Evolutionary conservation across 2,888 invertebrate species (phyloP).

Genomic region (Aporophyla nigra): DNA sequence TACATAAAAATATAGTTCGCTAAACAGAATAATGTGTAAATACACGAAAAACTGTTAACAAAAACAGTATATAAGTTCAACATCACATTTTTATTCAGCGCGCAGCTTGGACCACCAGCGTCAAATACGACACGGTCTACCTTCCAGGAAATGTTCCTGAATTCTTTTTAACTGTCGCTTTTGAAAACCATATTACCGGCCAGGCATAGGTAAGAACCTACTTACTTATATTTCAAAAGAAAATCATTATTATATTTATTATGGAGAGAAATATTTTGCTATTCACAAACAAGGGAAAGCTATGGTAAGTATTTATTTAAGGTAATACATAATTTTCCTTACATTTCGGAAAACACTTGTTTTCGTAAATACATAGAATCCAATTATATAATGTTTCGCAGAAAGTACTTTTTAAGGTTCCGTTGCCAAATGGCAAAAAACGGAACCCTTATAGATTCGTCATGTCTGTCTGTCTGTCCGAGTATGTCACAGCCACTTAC

Average conservation of each 20-base stretch:
- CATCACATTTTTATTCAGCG: conserved; percentile 28
- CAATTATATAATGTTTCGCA: not conserved
- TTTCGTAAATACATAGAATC: not conserved
- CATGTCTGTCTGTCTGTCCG: too few species aligned
- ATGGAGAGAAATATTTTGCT: not conserved
- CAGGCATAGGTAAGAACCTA: not conserved
- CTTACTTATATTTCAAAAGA: not conserved
- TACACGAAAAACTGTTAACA: not conserved
- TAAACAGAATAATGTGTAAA: not conserved
- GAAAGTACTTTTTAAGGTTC: not conserved
- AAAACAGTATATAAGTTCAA: not conserved
- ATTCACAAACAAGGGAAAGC: not conserved
- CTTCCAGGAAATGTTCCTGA: conserved; percentile 19
- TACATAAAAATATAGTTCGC: not conserved
- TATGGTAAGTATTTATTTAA: not conserved
- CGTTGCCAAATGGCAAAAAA: too few species aligned
- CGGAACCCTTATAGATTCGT: too few species aligned
- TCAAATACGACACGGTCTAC: conserved; percentile 17
- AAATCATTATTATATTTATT: not conserved
- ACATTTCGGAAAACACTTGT: not conserved
- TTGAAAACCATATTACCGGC: conserved; percentile 14
- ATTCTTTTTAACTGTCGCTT: conserved; percentile 30
- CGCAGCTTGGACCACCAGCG: conserved; percentile 3
- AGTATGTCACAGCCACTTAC: too few species aligned
- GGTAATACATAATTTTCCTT: not conserved